Percentiles rank a stretch among this genome's conserved stretches.
Evolutionary conservation across 2,113 vertebrate genomes (phyloP).

Genomic region (Camarhynchus parvulus): DNA sequence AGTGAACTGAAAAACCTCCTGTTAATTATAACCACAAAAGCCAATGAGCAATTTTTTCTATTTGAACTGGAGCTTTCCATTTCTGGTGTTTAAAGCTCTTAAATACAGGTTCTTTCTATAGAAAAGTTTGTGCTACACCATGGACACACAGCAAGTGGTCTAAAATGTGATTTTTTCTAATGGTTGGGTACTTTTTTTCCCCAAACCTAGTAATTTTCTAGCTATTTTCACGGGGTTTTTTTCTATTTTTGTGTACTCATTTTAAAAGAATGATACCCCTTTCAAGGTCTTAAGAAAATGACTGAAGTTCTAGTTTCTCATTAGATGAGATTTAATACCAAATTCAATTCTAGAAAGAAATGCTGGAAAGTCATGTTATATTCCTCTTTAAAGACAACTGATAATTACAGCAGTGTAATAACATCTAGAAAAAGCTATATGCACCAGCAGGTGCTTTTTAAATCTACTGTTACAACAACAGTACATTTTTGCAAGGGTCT

Average conservation of each 20-base stretch:
- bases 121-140: neutral
- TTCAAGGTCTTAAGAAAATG: neutral
- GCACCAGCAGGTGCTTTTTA: neutral
- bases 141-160: neutral
- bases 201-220: neutral
- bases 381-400: neutral
- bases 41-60: neutral
- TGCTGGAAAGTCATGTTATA: neutral
- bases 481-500: neutral
- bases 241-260: neutral
- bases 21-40: slow-evolving; percentile 32
- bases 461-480: neutral
- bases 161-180: neutral
- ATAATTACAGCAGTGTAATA: neutral
- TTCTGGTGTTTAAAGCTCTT: neutral
- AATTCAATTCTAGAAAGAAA: neutral
- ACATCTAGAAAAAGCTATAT: neutral
- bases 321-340: neutral
- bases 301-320: neutral
- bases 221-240: neutral
- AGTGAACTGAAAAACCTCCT: neutral
- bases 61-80: neutral
- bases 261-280: neutral
- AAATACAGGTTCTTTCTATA: neutral
- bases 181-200: neutral